Conservation (phyloP, 2,113 vertebrate genomes). For the Oceanites oceanicus region DNA sequence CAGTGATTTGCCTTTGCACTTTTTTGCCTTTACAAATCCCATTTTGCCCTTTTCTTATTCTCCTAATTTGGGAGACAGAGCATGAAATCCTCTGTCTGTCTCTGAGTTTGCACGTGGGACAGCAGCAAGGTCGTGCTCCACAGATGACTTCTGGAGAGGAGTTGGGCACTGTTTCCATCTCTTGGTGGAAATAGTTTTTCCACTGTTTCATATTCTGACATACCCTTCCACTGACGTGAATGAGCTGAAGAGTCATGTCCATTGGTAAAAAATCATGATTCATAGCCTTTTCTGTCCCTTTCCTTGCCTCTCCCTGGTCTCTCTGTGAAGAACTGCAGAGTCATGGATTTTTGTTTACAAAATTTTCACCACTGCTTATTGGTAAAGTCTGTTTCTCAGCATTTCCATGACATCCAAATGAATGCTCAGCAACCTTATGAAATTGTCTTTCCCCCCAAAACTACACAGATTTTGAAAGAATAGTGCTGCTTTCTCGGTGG, state of each 20-base stretch:
- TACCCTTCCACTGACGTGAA: not conserved
- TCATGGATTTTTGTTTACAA: accelerated
- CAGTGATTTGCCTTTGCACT: not conserved
- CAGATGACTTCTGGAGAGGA: not conserved
- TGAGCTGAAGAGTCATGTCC: not conserved
- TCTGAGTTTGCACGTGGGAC: accelerated
- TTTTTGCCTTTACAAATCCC: not conserved
- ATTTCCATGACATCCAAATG: not conserved
- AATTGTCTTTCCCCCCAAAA: not conserved
- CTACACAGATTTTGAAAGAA: not conserved
- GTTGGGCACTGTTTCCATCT: not conserved
- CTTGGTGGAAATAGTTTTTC: not conserved
- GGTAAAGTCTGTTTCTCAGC: not conserved
- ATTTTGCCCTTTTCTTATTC: not conserved
- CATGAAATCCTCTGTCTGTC: not conserved
- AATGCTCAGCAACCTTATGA: not conserved
- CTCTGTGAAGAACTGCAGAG: not conserved
- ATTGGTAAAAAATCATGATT: accelerated
- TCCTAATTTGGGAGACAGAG: not conserved
- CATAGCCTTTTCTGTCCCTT: not conserved
- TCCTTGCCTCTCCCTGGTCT: not conserved
- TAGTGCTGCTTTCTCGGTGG: not conserved
- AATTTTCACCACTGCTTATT: accelerated
- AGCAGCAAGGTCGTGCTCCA: not conserved
- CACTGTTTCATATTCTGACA: not conserved